Evolutionary conservation across 2,113 vertebrate species (phyloP), one percentile per base, ranked within the genome.

Genomic region (Rattus norvegicus): DNA sequence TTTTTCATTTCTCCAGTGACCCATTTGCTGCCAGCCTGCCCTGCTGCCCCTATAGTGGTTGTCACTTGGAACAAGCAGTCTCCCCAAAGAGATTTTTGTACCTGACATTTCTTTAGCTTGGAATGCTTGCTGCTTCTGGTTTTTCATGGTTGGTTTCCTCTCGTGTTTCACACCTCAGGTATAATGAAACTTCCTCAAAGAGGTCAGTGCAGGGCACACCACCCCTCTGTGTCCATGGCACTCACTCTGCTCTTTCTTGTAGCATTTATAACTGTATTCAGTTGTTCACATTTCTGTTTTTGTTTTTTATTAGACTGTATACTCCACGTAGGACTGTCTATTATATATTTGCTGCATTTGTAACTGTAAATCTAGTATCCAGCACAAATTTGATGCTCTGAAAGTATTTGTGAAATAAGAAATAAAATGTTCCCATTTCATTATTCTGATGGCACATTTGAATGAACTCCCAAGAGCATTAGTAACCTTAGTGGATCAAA

Each of bases 391-490:
- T 93, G 19, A 5, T 91, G 16, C 36, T 65, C 19, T 39, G 73
- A 73, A 91, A 94, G 90, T 85, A 83, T 88, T 56, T 95, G 36
- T 65, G 56, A 93, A 93, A 63, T 95, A 93, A 47, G 83, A n/a
- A 92, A 56, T 93, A 72, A 94, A 43, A 52, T 30, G 75, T 43
- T 4, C 11, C 4, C 5, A 70, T 70, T 84, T 84, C 14, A 92
- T 92, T 87, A 75, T 13, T 59, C 49, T 91, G 24, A 91, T 81
- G 47, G 43, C 1, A 93, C 24, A 75, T 39, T 86, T 89, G 67
- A 22, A 16, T 30, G n/a, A 47, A 67, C 33, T 79, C 47, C 73
- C 79, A 36, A 93, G 54, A 84, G 12, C 63, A 73, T 76, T 65
- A 91, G 33, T 69, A 79, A 93, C 26, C 49, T 95, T 49, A 59